Conservation (phyloP, 2,797 vertebrate species). For the Xenopus petersii region DNA sequence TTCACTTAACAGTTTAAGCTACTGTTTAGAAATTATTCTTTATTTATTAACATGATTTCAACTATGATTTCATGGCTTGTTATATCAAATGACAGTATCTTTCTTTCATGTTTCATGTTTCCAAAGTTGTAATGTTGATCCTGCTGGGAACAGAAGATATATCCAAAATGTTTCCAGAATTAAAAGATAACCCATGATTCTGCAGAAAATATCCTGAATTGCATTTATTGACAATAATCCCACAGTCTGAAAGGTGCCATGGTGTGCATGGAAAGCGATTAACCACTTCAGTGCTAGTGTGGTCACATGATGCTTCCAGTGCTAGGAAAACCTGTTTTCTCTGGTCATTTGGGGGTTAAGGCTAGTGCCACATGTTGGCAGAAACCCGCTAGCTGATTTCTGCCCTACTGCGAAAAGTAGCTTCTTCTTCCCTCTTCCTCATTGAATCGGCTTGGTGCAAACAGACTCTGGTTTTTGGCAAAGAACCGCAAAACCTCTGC, state of each 20-base stretch:
- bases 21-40: slow-evolving; percentile 77
- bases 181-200: slow-evolving; percentile 59
- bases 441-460: too few species aligned
- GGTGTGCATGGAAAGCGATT: slow-evolving; percentile 12
- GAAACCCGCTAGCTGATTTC: too few species aligned
- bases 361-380: slow-evolving; percentile 17
- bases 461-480: too few species aligned
- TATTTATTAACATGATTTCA: slow-evolving; percentile 75
- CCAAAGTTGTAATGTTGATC: slow-evolving; percentile 63
- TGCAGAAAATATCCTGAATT: slow-evolving; percentile 61
- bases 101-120: slow-evolving; percentile 64
- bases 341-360: neutral
- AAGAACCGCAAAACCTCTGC: too few species aligned
- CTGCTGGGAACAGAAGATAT: slow-evolving; percentile 61
- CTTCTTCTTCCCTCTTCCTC: too few species aligned
- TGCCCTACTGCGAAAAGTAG: too few species aligned
- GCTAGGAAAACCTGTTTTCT: neutral
- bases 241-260: slow-evolving; percentile 56
- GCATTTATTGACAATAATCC: slow-evolving; percentile 63
- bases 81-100: slow-evolving; percentile 61
- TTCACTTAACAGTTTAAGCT: slow-evolving; percentile 74
- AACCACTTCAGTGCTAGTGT: slow-evolving; percentile 18
- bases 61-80: slow-evolving; percentile 53
- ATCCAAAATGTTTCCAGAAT: slow-evolving; percentile 53
- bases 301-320: too few species aligned